A percentile compares a stretch with the other conserved stretches of the same genome.
Conservation (phyloP, 2,888 invertebrate species). For the Hermodice carunculata region DNA sequence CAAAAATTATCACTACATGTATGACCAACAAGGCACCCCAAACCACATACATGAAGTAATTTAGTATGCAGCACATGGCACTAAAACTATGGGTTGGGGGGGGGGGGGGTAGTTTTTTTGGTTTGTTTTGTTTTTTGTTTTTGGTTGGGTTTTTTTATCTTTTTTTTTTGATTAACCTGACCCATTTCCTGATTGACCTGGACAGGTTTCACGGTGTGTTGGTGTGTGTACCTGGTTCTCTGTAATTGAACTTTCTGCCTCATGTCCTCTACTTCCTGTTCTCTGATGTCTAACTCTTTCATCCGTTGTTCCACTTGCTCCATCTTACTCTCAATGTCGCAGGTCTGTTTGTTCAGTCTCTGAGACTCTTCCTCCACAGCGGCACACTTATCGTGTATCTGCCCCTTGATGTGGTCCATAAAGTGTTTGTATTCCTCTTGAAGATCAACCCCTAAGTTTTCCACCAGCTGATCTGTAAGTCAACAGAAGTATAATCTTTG, state of each 20-base stretch:
- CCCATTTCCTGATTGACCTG: too few species aligned
- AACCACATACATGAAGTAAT: too few species aligned
- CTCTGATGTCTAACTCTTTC: neutral
- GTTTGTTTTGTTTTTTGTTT: too few species aligned
- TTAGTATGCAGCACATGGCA: too few species aligned
- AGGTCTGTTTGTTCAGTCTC: neutral
- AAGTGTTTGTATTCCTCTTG: slow-evolving; percentile 6
- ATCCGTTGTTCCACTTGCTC: neutral
- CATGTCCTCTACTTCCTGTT: slow-evolving; percentile 5
- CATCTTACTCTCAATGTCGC: neutral
- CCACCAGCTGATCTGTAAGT: slow-evolving; percentile 10
- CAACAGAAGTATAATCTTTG: too few species aligned
- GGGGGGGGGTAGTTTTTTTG: too few species aligned
- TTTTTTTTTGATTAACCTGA: too few species aligned
- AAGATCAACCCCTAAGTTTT: neutral
- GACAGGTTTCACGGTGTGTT: too few species aligned
- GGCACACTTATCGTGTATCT: slow-evolving; percentile 8
- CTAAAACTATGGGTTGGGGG: too few species aligned
- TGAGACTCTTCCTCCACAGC: slow-evolving; percentile 1
- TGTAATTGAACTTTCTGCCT: slow-evolving; percentile 1
- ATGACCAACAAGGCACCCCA: too few species aligned
- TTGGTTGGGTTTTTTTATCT: too few species aligned
- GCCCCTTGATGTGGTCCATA: slow-evolving; percentile 4
- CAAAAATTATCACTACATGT: too few species aligned
- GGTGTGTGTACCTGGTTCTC: slow-evolving; percentile 4